These are phyloP conservation scores for Ailurus styani DNA, from an alignment of 2,113 vertebrate genomes.

Conservation along the genomic window DNA sequence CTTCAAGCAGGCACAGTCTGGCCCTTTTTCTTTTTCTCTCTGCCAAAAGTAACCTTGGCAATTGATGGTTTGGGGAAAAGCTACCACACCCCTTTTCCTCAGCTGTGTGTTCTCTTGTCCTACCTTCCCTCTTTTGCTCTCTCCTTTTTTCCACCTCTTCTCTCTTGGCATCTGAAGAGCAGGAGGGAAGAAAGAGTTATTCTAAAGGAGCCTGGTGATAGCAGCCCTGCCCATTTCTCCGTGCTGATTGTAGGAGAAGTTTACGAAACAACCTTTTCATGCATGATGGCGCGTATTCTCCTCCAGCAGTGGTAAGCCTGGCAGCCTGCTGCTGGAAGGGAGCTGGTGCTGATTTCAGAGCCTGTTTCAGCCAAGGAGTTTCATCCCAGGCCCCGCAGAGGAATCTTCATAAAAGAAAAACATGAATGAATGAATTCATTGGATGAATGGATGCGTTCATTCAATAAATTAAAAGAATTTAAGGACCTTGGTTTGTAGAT, in stretches of 20 bases:
- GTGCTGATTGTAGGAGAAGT: not conserved
- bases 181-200: not conserved
- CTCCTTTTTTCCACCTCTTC: not conserved
- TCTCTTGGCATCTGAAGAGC: not conserved
- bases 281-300: not conserved
- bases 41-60: slow-evolving; percentile 55
- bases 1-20: slow-evolving; percentile 45
- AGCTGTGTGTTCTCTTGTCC: not conserved
- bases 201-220: not conserved
- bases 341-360: not conserved
- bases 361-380: not conserved
- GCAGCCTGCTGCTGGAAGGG: fast-evolving
- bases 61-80: slow-evolving; percentile 35
- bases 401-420: not conserved
- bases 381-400: slow-evolving; percentile 10
- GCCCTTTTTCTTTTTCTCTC: slow-evolving; percentile 44
- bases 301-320: not conserved
- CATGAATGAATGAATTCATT: not conserved
- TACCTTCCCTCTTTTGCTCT: not conserved
- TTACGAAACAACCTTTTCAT: not conserved
- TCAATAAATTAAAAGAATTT: not conserved
- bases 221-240: not conserved
- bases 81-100: not conserved
- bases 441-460: not conserved
- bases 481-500: not conserved